A percentile compares a stretch with the other conserved stretches of the same genome.
Evolutionary conservation across 2,113 vertebrate genomes (phyloP).

Genomic region (Dunckerocampus dactyliophorus): DNA sequence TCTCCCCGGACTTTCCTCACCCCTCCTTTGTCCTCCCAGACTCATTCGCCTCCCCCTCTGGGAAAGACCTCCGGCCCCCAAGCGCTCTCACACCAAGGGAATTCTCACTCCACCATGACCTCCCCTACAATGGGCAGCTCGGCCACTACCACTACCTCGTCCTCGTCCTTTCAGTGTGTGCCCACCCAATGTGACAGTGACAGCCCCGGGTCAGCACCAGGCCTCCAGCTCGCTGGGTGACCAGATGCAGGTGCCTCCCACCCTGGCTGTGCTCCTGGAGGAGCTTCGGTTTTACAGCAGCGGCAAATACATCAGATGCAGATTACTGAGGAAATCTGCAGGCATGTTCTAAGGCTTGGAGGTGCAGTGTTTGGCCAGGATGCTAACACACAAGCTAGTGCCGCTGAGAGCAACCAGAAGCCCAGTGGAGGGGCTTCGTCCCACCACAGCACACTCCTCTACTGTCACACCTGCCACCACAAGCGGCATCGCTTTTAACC

Average conservation of each 20-base stretch:
- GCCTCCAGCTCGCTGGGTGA: constrained; percentile 61
- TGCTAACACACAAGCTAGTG: constrained; percentile 52
- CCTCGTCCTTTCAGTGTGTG: constrained; percentile 60
- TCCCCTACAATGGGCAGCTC: constrained; percentile 76
- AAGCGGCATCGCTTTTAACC: constrained; percentile 50
- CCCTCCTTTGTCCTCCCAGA: constrained; percentile 73
- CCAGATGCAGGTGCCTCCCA: constrained; percentile 62
- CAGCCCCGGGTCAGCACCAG: constrained; percentile 68
- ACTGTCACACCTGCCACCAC: constrained; percentile 49
- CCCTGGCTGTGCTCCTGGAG: constrained; percentile 82
- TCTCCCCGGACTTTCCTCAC: constrained; percentile 77
- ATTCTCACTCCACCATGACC: constrained; percentile 72
- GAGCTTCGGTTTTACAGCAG: constrained; percentile 88
- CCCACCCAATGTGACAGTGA: constrained; percentile 58
- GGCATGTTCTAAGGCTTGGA: constrained; percentile 84
- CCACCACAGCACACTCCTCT: constrained; percentile 59
- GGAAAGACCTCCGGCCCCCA: constrained; percentile 59
- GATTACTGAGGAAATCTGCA: constrained; percentile 90
- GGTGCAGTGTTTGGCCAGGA: constrained; percentile 73
- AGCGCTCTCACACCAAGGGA: constrained; percentile 54
- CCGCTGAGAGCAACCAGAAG: constrained; percentile 53
- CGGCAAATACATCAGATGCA: constrained; percentile 93
- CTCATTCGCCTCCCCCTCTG: constrained; percentile 68
- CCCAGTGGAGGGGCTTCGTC: constrained; percentile 27
- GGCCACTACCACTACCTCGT: constrained; percentile 71